These are phyloP conservation scores for Ondatra zibethicus DNA, from an alignment of 2,113 vertebrate genomes.

Conservation along the genomic window DNA sequence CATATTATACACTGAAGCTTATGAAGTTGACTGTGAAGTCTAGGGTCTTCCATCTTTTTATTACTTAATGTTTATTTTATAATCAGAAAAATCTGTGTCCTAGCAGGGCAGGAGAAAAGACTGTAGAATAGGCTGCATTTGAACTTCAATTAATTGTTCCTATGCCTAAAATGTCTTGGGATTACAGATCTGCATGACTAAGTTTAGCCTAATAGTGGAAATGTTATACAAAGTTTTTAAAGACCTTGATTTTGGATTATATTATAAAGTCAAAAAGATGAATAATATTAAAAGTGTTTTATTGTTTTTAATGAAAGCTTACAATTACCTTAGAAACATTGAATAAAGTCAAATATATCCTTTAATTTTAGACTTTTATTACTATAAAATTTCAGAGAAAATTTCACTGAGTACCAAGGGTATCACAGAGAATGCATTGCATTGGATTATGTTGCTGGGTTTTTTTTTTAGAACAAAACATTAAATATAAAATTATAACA, in stretches of 20 bases:
- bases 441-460: neutral
- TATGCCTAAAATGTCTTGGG: too few relatives aligned
- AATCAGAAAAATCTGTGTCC: too few relatives aligned
- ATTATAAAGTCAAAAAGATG: neutral
- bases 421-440: neutral
- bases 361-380: neutral
- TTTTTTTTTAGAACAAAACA: slow-evolving; percentile 1
- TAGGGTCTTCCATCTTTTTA: too few relatives aligned
- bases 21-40: too few relatives aligned
- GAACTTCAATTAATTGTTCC: neutral
- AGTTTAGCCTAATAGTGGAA: too few relatives aligned
- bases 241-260: neutral
- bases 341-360: neutral
- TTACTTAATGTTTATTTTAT: too few relatives aligned
- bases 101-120: too few relatives aligned
- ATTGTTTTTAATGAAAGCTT: neutral
- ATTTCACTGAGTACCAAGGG: slow-evolving; percentile 23
- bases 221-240: neutral
- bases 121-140: neutral
- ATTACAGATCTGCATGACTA: neutral
- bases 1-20: too few relatives aligned
- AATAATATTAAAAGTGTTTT: neutral
- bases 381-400: neutral
- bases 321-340: neutral
- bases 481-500: slow-evolving; percentile 13